Base-by-base conservation (phyloP, 2,113 vertebrate genomes). In the Gavia stellata region DNA sequence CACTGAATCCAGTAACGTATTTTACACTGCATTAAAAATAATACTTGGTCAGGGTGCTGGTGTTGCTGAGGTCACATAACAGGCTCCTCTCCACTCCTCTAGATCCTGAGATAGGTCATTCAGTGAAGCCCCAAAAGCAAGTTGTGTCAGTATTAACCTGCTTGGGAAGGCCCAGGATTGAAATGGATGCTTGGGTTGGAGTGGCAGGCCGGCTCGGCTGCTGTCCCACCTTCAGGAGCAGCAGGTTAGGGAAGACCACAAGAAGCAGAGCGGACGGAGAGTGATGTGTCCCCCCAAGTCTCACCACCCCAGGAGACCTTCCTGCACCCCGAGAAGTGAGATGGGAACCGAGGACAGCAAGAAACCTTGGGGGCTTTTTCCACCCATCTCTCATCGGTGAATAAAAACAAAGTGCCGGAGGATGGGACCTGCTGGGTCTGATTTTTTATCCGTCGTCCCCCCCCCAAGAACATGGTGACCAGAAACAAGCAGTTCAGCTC, bases 121-220 rank as follows among this genome's bases (percentile, higher is more conserved):
- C 14, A 16, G 40, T 24, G 66, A 73, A 73, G 38, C 61, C 78
- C 59, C 49, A 55, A 31, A 71, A 77, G 12, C n/a, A 45, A 18
- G 20, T 36, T 0, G 0, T 61, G 40, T 75, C 80, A 1, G 0
- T 80, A 26, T 61, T 71, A 56, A 47, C 71, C 62, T 77, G 50
- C 65, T 85, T n/a, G 65, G 50, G n/a, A 91, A 81, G 61, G 45
- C 65, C 47, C 47, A 33, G 33, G 38, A 7, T 79, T n/a, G 78
- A 71, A 71, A n/a, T 42, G 33, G 78, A 42, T 63, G 28, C 38
- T 74, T 66, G 52, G 38, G 55, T 67, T 2, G 16, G 63, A 80
- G 40, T 4, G 1, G 5, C 1, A 1, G 53, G 58, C 20, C 0
- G 1, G 21, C 82, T 85, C 1, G 0, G 47, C 44, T 66, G 29